Evolutionary conservation across 2,888 invertebrate genomes (phyloP), one percentile per base, ranked within the genome.

Genomic region (Megamerina dolium): DNA sequence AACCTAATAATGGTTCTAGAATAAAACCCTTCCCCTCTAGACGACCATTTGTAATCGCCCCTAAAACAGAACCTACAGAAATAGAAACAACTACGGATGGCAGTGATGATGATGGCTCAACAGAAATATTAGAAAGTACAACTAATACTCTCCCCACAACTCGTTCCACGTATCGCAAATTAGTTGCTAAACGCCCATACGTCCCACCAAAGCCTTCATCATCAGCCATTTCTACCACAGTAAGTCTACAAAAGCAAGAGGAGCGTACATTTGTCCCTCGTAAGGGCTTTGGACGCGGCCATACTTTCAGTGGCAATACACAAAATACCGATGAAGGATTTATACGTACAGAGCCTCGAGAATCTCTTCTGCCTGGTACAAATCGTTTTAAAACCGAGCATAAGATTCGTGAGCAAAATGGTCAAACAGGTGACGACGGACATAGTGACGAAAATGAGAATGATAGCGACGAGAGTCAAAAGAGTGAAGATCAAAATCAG

Each of bases 111-210:
- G n/a, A 5, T 14, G 40, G 19, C 14, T 9, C 17, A 21, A 37
- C 17, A 5, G 20, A 38, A 12, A 13, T 21, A 13, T 6, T 9
- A 8, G 33, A 31, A 33, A 10, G 42, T 19, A 37, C 37, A 12
- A 38, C 51, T 10, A 21, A 27, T 4, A 18, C 41, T n/a, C 46
- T 48, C 1, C 39, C 47, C 13, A 34, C 47, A 14, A 33, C 46
- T 2, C 57, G 56, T 14, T 58, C 59, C 2, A 55, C 57, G 9
- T 58, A 58, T 39, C 53, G 60, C 2, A 61, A 63, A 10, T 43
- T 66, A 4, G 44, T 65, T n/a, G 63, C 56, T 12, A 62, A 58
- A 29, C 53, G 60, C 5, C 68, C 65, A 3, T 64, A 62, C 37
- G 41, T 45, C 5, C 55, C 63, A 3, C 49, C 55, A 0, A 53